Evolutionary conservation across 2,888 invertebrate species (phyloP).

Genomic region (Gnatocerus cornutus): DNA sequence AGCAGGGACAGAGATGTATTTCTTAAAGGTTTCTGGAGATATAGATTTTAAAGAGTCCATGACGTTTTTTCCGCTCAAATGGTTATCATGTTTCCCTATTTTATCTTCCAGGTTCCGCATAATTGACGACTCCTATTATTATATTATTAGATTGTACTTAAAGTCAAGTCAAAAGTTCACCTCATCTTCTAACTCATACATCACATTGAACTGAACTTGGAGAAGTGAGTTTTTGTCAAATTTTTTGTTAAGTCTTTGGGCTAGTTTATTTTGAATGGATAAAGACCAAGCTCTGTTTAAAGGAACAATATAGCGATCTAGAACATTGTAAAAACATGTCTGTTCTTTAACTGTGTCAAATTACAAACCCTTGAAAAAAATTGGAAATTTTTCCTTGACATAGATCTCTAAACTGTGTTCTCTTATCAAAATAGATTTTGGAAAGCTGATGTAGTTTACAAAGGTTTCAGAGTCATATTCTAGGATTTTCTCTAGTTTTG

Average conservation of each 20-base stretch:
- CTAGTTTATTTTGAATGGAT: slow-evolving; percentile 47
- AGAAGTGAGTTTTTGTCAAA: slow-evolving; percentile 74
- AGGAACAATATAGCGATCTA: slow-evolving; percentile 66
- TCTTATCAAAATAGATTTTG: slow-evolving; percentile 79
- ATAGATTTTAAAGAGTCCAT: slow-evolving; percentile 74
- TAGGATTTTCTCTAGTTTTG: slow-evolving; percentile 71
- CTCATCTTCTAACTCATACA: slow-evolving; percentile 74
- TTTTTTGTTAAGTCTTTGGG: slow-evolving; percentile 50
- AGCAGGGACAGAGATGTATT: slow-evolving; percentile 74
- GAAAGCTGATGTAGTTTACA: slow-evolving; percentile 81
- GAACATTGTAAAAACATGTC: slow-evolving; percentile 42
- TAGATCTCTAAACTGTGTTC: slow-evolving; percentile 79
- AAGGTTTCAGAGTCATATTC: slow-evolving; percentile 80
- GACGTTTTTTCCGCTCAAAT: slow-evolving; percentile 79
- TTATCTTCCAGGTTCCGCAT: slow-evolving; percentile 69
- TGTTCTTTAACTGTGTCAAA: slow-evolving; percentile 17
- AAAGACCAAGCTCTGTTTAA: slow-evolving; percentile 51
- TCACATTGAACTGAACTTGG: slow-evolving; percentile 75
- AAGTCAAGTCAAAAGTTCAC: slow-evolving; percentile 56
- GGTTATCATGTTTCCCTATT: slow-evolving; percentile 69
- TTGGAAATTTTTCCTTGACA: slow-evolving; percentile 74
- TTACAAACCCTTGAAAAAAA: slow-evolving; percentile 67
- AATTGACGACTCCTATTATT: slow-evolving; percentile 72
- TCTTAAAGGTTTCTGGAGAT: slow-evolving; percentile 71
- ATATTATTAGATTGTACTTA: slow-evolving; percentile 7